Base-by-base conservation (phyloP, 2,797 vertebrate species). In the Aeoliscus strigatus region DNA sequence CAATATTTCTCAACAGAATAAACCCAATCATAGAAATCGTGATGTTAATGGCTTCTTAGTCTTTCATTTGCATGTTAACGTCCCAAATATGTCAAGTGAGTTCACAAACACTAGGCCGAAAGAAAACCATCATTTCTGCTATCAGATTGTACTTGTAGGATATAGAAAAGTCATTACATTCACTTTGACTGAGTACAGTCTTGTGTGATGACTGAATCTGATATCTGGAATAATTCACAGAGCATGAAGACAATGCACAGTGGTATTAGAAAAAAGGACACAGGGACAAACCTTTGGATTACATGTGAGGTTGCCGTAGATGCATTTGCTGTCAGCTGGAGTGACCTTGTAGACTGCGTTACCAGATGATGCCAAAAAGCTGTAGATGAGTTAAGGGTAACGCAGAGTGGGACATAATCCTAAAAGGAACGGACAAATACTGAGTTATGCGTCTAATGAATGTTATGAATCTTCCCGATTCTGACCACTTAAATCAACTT, bases 361-460 rank as follows among this genome's bases (percentile, higher is more conserved):
- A 17, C 94, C 94, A 39, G 94, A 96, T 3, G 96, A 95, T 24
- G 93, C 91, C 77, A 98, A 85, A 69, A 94, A 96, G 59, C 96
- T 98, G 66, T 2, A 54, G 27, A 31, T 3, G 4, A 38, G 78
- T 87, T 69, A 87, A 87, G 77, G 79, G 13, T 7, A 60, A 47
- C 37, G 56, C 13, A 48, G n/a, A 17, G 7, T 37, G n/a, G n/a
- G n/a, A n/a, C n/a, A n/a, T n/a, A n/a, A n/a, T n/a, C n/a, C n/a
- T n/a, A n/a, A n/a, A n/a, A n/a, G n/a, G n/a, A n/a, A n/a, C n/a
- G n/a, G n/a, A n/a, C n/a, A n/a, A n/a, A n/a, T n/a, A n/a, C n/a
- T n/a, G n/a, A n/a, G n/a, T n/a, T n/a, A n/a, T n/a, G n/a, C n/a
- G n/a, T n/a, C n/a, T n/a, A n/a, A n/a, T n/a, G n/a, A n/a, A n/a